Evolutionary conservation across 2,888 invertebrate genomes (phyloP), one percentile per base, ranked within the genome.

Genomic region (Orchestes rusci): DNA sequence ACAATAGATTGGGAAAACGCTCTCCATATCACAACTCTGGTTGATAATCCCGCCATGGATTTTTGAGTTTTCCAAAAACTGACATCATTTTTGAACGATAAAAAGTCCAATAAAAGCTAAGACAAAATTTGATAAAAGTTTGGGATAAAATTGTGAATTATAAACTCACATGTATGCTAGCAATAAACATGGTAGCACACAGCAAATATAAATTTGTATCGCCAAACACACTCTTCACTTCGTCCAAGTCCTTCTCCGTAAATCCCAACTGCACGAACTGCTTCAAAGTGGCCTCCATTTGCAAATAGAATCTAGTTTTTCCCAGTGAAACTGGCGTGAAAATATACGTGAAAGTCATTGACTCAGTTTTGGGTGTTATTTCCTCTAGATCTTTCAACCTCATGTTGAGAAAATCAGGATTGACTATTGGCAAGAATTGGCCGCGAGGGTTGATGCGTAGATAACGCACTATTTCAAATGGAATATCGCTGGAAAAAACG

Each of bases 71-170:
- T 80, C 97, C 99, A 99, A 67, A 96, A 99, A 42, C 80, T 80
- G 1, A 99, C 88, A 61, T 99, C 97, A 66, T 95, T 96, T 74
- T 97, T 99, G 66, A 99, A 95, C 0, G 97, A 93, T 40, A 99
- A 72, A 63, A 97, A 92, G 67, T 99, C 97, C 63, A 99, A 92
- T 29, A 97, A 70, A 49, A 97, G 71, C 92, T 97, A 76, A 12
- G 76, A 76, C 10, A 23, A n/a, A n/a, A n/a, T n/a, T n/a, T n/a
- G n/a, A n/a, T n/a, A n/a, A n/a, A n/a, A n/a, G n/a, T n/a, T n/a
- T n/a, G n/a, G n/a, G n/a, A n/a, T n/a, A n/a, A 13, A 40, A 47
- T 15, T 12, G 18, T 31, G 10, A 4, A 17, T 12, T 12, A 19
- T 20, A n/a, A 3, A 75, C 89, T 82, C 72, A 96, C 93, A 77